Conservation (phyloP, 2,113 vertebrate species). For the Onychostoma macrolepis region DNA sequence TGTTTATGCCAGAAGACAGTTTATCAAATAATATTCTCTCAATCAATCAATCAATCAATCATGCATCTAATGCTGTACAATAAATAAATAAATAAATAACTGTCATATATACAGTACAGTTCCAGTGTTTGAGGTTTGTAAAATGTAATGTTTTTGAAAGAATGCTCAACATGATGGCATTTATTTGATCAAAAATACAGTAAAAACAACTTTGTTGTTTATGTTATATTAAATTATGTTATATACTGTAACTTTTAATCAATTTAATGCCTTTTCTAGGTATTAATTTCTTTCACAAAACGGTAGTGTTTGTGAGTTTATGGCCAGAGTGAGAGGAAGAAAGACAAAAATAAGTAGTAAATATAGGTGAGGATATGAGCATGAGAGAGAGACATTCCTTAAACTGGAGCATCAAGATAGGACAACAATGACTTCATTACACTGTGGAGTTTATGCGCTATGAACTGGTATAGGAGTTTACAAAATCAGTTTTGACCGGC, state of each 20-base stretch:
- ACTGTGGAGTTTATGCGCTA: constrained; percentile 23
- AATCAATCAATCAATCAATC: no score
- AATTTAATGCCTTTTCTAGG: neutral
- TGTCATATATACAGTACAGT: no score
- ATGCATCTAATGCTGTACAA: no score
- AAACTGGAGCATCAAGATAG: constrained; percentile 30
- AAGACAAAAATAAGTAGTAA: neutral
- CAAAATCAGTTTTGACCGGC: neutral
- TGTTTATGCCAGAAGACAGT: neutral
- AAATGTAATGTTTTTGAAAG: no score
- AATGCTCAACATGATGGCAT: no score
- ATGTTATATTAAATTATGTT: no score
- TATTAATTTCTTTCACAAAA: neutral
- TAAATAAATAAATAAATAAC: no score
- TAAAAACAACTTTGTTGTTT: no score
- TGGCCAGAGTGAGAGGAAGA: neutral
- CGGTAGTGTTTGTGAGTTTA: neutral
- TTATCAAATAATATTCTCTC: no score
- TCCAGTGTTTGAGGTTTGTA: no score
- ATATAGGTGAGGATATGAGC: neutral
- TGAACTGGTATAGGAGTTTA: neutral
- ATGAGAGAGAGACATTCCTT: constrained; percentile 2
- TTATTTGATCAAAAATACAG: no score
- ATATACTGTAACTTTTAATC: neutral
- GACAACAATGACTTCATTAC: constrained; percentile 14